phyloP scores from a whole-genome alignment of 2,797 vertebrate species.

The Sebastes wilsoni region DNA sequence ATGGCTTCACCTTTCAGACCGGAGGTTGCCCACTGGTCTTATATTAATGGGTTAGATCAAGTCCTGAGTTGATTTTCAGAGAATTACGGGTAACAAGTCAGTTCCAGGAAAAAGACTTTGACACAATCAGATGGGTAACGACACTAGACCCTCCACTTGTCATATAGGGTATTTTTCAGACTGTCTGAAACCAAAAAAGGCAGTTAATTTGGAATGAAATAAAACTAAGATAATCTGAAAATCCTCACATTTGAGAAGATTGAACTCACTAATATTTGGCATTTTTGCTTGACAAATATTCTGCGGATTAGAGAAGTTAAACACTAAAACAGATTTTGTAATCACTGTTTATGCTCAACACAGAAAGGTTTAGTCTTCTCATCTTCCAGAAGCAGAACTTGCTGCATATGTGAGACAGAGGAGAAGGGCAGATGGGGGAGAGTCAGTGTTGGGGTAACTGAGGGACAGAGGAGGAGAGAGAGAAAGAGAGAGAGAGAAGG shows the following conservation, averaged over 20 bases:
- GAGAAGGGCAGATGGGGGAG: background rate
- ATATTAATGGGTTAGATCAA: background rate
- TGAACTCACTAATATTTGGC: background rate
- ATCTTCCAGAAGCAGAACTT: constrained; percentile 9
- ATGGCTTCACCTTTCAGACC: too few relatives aligned
- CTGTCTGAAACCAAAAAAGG: background rate
- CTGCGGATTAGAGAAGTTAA: background rate
- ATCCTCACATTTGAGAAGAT: background rate
- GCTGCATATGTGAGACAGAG: constrained; percentile 11
- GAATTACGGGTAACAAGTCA: background rate
- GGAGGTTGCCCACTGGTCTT: background rate
- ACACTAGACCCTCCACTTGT: background rate
- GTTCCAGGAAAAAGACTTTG: background rate
- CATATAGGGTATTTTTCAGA: background rate
- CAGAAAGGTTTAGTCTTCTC: background rate
- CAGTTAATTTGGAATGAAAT: background rate
- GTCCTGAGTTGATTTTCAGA: background rate
- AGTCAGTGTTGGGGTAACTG: constrained; percentile 12
- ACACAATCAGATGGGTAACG: background rate
- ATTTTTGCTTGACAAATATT: background rate
- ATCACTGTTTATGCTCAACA: background rate
- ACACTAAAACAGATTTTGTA: background rate
- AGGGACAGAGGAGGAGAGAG: constrained; percentile 29
- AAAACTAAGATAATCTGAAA: background rate
- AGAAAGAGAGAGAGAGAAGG: background rate